A percentile compares a stretch with the other conserved stretches of the same genome.
These are phyloP conservation scores for Drosophila pallidifrons DNA, from an alignment of 1,140 invertebrate genomes.

Conservation along the genomic window DNA sequence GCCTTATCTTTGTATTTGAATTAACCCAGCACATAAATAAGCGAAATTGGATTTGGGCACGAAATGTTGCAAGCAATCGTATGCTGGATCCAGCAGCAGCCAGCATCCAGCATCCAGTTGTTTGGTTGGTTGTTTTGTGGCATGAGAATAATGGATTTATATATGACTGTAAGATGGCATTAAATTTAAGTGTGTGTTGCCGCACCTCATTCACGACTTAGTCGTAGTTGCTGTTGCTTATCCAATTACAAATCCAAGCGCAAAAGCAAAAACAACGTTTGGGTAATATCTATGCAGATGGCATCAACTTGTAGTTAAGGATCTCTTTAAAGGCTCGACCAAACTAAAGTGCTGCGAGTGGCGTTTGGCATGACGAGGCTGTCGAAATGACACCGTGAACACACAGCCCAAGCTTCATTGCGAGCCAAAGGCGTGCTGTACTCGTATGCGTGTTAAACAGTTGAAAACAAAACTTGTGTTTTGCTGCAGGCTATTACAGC, in stretches of 20 bases:
- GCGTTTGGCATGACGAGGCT: constrained; percentile 21
- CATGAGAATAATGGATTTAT: constrained; percentile 27
- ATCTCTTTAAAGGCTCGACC: constrained; percentile 11
- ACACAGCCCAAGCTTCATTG: neutral
- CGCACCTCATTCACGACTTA: constrained; percentile 14
- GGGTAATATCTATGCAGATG: constrained; percentile 25
- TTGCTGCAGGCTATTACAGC: constrained; percentile 31
- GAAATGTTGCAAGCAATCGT: constrained; percentile 35
- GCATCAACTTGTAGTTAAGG: constrained; percentile 19
- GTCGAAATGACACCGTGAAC: constrained; percentile 25
- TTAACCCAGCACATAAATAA: constrained; percentile 72
- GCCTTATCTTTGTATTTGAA: constrained; percentile 79
- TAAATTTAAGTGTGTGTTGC: constrained; percentile 24
- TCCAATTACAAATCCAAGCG: constrained; percentile 31
- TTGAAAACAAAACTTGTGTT: constrained; percentile 36
- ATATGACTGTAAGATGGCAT: constrained; percentile 30
- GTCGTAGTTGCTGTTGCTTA: constrained; percentile 16
- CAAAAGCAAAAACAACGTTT: neutral
- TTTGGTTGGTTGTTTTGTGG: neutral
- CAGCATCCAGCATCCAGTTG: neutral
- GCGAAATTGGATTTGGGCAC: constrained; percentile 72
- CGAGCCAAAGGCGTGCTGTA: constrained; percentile 1
- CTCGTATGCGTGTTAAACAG: constrained; percentile 41
- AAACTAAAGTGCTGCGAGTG: constrained; percentile 3
- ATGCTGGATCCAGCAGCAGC: neutral